Evolutionary conservation across 2,888 invertebrate species (phyloP).

Genomic region (Synergus itoensis): DNA sequence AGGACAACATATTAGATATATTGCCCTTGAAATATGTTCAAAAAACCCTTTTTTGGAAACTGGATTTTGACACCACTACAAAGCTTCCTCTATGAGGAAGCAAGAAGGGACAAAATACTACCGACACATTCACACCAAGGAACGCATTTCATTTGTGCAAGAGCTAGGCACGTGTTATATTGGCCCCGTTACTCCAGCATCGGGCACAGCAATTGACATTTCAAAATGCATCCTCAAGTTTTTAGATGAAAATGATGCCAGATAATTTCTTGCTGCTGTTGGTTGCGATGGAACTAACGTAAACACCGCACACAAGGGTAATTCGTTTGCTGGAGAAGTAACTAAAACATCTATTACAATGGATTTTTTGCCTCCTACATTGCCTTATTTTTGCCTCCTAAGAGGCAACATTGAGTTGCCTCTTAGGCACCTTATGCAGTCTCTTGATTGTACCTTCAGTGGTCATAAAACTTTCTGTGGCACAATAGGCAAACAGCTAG

Average conservation of each 20-base stretch:
- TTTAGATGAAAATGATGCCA: background rate
- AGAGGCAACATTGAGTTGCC: constrained; percentile 39
- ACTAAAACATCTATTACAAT: constrained; percentile 39
- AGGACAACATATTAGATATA: too few species aligned
- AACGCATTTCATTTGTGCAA: background rate
- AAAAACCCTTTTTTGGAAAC: too few species aligned
- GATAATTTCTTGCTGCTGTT: too few species aligned
- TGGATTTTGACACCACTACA: too few species aligned
- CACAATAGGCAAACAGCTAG: constrained; percentile 29
- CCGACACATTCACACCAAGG: background rate
- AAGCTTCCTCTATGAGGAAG: too few species aligned
- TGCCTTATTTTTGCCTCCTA: too few species aligned
- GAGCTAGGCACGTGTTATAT: constrained; percentile 2
- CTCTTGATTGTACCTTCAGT: constrained; percentile 31
- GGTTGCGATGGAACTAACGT: too few species aligned
- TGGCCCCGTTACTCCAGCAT: constrained; percentile 15
- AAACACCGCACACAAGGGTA: background rate
- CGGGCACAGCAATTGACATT: constrained; percentile 10
- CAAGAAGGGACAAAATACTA: constrained; percentile 11
- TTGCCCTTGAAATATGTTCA: too few species aligned
- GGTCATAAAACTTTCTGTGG: constrained; percentile 41
- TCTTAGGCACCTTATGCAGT: constrained; percentile 39
- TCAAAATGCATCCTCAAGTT: constrained; percentile 19
- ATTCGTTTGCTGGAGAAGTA: constrained; percentile 38
- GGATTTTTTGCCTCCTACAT: constrained; percentile 44